Conservation (phyloP, 2,797 vertebrate genomes). For the Thamnophis elegans region DNA sequence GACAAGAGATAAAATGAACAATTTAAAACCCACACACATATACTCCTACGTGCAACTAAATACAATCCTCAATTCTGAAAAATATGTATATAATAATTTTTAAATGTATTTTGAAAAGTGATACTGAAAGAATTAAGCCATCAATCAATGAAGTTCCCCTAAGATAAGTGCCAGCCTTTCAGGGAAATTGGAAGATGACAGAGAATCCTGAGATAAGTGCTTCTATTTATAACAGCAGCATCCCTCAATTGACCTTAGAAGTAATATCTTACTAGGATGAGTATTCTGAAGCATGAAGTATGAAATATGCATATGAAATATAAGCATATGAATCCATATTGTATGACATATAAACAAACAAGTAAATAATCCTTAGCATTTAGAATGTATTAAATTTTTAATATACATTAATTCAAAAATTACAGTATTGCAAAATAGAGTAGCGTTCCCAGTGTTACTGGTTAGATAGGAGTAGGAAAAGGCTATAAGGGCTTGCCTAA, state of each 20-base stretch:
- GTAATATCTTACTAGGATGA: neutral
- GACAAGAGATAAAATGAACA: neutral
- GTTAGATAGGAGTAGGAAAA: too few species aligned
- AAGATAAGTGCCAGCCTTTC: conserved; percentile 9
- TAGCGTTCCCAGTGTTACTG: neutral
- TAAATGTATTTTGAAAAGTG: neutral
- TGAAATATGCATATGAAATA: neutral
- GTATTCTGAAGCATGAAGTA: neutral
- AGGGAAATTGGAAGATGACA: conserved; percentile 16
- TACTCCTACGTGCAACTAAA: neutral
- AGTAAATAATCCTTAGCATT: neutral
- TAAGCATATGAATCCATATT: neutral
- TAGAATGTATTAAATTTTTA: neutral
- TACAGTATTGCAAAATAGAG: neutral
- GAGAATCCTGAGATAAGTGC: conserved; percentile 9
- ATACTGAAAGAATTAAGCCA: conserved; percentile 9
- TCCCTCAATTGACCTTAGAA: conserved; percentile 16
- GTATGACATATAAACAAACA: neutral
- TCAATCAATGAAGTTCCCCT: conserved; percentile 9
- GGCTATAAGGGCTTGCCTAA: neutral
- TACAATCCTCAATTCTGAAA: neutral
- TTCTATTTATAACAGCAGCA: conserved; percentile 26
- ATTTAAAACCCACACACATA: neutral
- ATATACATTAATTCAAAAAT: neutral
- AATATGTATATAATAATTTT: neutral